Evolutionary conservation across 2,888 invertebrate genomes (phyloP).

Genomic region (Neuroscelio doddi): DNA sequence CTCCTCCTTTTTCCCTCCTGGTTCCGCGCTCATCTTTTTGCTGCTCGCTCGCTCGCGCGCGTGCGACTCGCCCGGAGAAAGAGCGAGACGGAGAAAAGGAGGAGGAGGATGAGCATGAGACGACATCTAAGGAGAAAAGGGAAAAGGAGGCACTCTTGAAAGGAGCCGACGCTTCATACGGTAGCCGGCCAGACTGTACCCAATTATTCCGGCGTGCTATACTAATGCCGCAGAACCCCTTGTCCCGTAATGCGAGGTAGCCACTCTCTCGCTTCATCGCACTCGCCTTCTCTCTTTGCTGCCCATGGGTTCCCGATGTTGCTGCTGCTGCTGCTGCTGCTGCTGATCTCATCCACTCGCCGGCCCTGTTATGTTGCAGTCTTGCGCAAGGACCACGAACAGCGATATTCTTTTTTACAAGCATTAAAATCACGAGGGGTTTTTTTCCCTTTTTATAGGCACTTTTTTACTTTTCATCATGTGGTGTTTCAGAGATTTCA

Average conservation of each 20-base stretch:
- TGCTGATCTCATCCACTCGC: too few relatives aligned
- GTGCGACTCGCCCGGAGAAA: slow-evolving; percentile 15
- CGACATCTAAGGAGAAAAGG: slow-evolving; percentile 39
- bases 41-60: slow-evolving; percentile 6
- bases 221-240: slow-evolving; percentile 69
- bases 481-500: too few relatives aligned
- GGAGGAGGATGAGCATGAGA: slow-evolving; percentile 31
- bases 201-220: slow-evolving; percentile 70
- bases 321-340: too few relatives aligned
- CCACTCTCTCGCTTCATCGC: slow-evolving; percentile 53
- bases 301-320: not conserved
- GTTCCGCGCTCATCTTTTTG: not conserved
- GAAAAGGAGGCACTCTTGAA: slow-evolving; percentile 57
- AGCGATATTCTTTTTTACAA: not conserved
- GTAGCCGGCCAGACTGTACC: slow-evolving; percentile 69
- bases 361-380: too few relatives aligned
- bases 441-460: slow-evolving; percentile 1
- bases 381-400: too few relatives aligned
- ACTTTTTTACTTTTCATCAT: too few relatives aligned
- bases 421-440: not conserved
- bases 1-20: slow-evolving; percentile 20
- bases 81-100: slow-evolving; percentile 29
- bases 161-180: slow-evolving; percentile 69
- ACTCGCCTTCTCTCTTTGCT: slow-evolving; percentile 19
- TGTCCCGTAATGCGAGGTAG: slow-evolving; percentile 65